Percentiles rank a stretch among this genome's conserved stretches.
phyloP scores from a whole-genome alignment of 2,113 vertebrate species.

The Callipepla squamata region DNA sequence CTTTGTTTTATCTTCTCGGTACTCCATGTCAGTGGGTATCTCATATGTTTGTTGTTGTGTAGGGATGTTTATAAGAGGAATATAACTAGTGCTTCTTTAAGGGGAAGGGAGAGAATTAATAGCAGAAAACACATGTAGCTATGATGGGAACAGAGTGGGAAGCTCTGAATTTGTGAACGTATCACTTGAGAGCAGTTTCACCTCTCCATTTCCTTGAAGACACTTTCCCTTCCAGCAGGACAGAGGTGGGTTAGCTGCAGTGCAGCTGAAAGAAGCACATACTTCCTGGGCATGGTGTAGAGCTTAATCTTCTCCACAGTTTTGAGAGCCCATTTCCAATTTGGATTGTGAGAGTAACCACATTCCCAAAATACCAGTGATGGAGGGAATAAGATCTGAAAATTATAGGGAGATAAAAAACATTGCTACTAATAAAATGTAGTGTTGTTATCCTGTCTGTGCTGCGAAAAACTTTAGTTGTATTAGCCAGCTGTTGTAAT shows the following conservation, averaged over 20 bases:
- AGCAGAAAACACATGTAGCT: fast-evolving
- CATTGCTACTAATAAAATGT: neutral
- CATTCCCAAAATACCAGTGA: neutral
- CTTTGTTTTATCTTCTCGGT: neutral
- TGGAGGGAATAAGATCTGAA: neutral
- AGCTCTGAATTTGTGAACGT: neutral
- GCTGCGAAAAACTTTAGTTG: neutral
- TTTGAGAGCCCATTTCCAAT: neutral
- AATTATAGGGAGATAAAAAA: neutral
- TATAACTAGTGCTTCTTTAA: neutral
- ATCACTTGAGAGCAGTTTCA: neutral
- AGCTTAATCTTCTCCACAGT: neutral
- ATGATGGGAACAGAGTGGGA: neutral
- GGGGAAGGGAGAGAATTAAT: neutral
- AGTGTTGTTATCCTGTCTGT: neutral
- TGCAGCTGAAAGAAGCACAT: neutral
- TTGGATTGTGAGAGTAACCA: neutral
- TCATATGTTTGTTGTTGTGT: neutral
- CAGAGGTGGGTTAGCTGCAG: neutral
- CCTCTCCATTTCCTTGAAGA: neutral
- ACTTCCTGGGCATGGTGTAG: neutral
- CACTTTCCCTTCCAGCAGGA: neutral
- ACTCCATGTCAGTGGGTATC: neutral
- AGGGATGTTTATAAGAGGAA: neutral
- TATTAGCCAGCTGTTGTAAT: neutral